These are phyloP conservation scores for Solea solea DNA, from an alignment of 2,113 vertebrate species.

Conservation along the genomic window DNA sequence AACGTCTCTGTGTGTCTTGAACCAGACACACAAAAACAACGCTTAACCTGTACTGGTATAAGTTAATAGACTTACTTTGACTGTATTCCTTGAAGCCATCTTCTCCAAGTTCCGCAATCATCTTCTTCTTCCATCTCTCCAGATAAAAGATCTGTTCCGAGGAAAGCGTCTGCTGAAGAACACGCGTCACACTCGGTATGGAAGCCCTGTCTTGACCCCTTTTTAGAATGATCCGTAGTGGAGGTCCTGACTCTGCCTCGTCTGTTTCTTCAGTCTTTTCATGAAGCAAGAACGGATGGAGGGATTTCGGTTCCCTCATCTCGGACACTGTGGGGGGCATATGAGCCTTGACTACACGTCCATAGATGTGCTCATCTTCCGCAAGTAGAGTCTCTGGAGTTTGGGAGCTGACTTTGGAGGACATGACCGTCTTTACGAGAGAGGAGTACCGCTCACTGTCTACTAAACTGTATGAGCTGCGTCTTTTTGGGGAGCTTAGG, in stretches of 20 bases:
- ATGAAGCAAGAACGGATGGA: slow-evolving; percentile 82
- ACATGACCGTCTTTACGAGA: slow-evolving; percentile 86
- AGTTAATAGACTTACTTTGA: slow-evolving; percentile 78
- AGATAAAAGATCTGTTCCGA: slow-evolving; percentile 86
- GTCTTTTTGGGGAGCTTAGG: slow-evolving; percentile 78
- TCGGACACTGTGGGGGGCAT: slow-evolving; percentile 29
- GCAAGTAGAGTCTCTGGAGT: slow-evolving; percentile 83
- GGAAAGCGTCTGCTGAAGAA: slow-evolving; percentile 92
- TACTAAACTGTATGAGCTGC: slow-evolving; percentile 84
- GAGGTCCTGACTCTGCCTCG: slow-evolving; percentile 55
- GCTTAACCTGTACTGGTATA: too few species aligned
- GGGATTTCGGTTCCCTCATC: slow-evolving; percentile 67
- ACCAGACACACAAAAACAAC: too few species aligned
- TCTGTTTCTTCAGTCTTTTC: slow-evolving; percentile 48
- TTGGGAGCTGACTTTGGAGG: slow-evolving; percentile 78
- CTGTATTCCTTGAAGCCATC: slow-evolving; percentile 91
- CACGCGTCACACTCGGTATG: slow-evolving; percentile 87
- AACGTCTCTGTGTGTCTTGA: too few species aligned
- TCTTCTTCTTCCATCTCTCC: slow-evolving; percentile 91
- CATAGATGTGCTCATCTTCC: slow-evolving; percentile 86
- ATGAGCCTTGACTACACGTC: slow-evolving; percentile 81
- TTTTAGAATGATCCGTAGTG: slow-evolving; percentile 79
- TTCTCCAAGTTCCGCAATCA: slow-evolving; percentile 89
- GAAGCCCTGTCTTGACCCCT: slow-evolving; percentile 37
- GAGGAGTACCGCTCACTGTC: slow-evolving; percentile 87